These are phyloP conservation scores for Tetropium fuscum DNA, from an alignment of 2,888 invertebrate genomes.

Conservation along the genomic window DNA sequence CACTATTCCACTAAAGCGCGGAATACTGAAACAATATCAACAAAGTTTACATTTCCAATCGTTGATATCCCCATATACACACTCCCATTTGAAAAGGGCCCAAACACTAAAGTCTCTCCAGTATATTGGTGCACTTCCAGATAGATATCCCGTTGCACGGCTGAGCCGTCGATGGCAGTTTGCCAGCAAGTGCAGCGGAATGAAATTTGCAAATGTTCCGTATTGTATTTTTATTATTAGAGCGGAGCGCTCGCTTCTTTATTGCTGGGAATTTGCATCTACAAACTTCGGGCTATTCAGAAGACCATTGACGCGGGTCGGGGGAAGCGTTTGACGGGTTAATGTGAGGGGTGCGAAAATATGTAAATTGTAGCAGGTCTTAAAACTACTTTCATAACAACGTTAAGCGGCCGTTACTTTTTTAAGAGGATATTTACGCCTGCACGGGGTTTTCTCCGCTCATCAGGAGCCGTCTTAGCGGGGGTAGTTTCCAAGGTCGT, in stretches of 20 bases:
- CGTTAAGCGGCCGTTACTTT: conserved; percentile 11
- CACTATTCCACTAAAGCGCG: too few species aligned
- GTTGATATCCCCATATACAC: conserved; percentile 2
- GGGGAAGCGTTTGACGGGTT: conserved; percentile 33
- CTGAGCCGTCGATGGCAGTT: conserved; percentile 42
- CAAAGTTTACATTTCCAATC: conserved; percentile 8
- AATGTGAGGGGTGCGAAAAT: conserved; percentile 7
- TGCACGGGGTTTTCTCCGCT: not conserved
- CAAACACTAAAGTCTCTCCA: not conserved
- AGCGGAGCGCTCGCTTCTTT: conserved; percentile 55
- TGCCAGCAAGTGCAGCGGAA: conserved; percentile 49
- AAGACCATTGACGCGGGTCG: conserved; percentile 38
- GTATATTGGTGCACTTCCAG: conserved; percentile 17
- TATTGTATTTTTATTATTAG: conserved; percentile 55
- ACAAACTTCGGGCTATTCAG: conserved; percentile 45
- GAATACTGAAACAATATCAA: not conserved
- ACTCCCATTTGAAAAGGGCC: not conserved
- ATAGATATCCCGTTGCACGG: conserved; percentile 45
- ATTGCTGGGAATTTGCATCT: conserved; percentile 56
- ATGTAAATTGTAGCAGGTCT: conserved; percentile 16
- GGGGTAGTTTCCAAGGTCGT: too few species aligned
- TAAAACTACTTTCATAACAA: conserved; percentile 12
- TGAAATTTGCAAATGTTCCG: conserved; percentile 49
- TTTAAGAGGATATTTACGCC: not conserved
- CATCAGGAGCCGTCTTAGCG: too few species aligned